These are phyloP conservation scores for Acanthosepion pharaonis DNA, from an alignment of 2,888 invertebrate genomes.

Conservation along the genomic window DNA sequence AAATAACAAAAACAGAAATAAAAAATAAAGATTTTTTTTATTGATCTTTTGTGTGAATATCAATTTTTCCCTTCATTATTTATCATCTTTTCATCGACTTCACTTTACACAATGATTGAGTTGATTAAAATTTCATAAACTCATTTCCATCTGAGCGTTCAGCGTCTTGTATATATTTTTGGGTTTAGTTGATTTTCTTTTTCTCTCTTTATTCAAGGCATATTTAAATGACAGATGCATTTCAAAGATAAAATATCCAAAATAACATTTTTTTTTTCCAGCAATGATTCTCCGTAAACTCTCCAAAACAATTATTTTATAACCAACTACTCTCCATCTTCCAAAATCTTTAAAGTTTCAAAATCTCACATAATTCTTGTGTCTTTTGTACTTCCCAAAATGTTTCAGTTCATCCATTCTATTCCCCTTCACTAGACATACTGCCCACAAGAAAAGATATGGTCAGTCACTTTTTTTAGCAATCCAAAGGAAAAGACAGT, in stretches of 20 bases:
- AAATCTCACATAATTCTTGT: too few relatives aligned
- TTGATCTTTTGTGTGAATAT: not conserved
- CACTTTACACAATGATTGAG: not conserved
- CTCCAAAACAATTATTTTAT: not conserved
- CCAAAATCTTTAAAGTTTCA: not conserved
- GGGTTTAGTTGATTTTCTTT: not conserved
- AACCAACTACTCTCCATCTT: not conserved
- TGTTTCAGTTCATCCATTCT: too few relatives aligned
- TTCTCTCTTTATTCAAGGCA: not conserved
- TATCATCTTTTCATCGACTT: constrained; percentile 1
- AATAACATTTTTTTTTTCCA: not conserved
- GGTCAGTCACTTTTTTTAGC: too few relatives aligned
- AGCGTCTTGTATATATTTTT: not conserved
- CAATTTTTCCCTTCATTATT: constrained; percentile 21
- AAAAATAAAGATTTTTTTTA: not conserved
- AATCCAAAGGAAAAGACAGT: too few relatives aligned
- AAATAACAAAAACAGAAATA: not conserved
- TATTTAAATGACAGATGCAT: constrained; percentile 12
- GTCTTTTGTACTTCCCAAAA: too few relatives aligned
- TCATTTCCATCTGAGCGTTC: not conserved
- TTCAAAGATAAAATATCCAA: not conserved
- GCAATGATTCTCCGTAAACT: not conserved
- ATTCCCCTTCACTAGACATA: too few relatives aligned
- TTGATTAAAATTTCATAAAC: constrained; percentile 33
- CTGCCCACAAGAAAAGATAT: too few relatives aligned